Percentiles rank a stretch among this genome's conserved stretches.
These are phyloP conservation scores for Acanthosepion esculentum DNA, from an alignment of 2,888 invertebrate species.

Conservation along the genomic window DNA sequence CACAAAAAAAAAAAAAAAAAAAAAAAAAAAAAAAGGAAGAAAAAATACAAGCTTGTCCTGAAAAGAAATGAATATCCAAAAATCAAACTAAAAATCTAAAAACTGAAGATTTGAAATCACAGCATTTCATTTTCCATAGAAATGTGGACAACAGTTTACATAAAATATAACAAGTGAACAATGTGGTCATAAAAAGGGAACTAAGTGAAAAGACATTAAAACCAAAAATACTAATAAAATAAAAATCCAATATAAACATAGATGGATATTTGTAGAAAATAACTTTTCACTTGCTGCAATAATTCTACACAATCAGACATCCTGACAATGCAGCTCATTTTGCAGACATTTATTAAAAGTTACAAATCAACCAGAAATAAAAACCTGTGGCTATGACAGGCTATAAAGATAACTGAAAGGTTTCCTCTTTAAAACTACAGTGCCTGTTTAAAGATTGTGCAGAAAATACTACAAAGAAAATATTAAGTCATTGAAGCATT, in stretches of 20 bases:
- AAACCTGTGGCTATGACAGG: neutral
- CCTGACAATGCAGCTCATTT: neutral
- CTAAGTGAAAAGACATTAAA: neutral
- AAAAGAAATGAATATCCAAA: neutral
- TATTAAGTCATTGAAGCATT: no score
- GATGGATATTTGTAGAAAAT: neutral
- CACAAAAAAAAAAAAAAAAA: neutral
- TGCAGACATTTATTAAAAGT: neutral
- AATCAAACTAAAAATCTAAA: no score
- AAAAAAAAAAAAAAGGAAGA: neutral
- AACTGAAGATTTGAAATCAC: neutral
- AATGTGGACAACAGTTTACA: neutral
- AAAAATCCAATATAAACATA: neutral
- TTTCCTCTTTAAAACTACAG: neutral
- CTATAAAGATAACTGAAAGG: neutral
- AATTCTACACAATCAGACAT: neutral
- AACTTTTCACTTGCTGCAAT: slow-evolving; percentile 33
- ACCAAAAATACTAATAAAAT: neutral
- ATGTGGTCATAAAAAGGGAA: neutral
- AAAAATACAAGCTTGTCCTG: neutral
- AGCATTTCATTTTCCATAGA: neutral
- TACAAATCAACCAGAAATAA: neutral
- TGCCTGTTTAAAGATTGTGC: no score
- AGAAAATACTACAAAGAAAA: no score
- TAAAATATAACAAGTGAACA: neutral